phyloP scores from a whole-genome alignment of 2,797 vertebrate genomes.

The Eulemur coronatus region DNA sequence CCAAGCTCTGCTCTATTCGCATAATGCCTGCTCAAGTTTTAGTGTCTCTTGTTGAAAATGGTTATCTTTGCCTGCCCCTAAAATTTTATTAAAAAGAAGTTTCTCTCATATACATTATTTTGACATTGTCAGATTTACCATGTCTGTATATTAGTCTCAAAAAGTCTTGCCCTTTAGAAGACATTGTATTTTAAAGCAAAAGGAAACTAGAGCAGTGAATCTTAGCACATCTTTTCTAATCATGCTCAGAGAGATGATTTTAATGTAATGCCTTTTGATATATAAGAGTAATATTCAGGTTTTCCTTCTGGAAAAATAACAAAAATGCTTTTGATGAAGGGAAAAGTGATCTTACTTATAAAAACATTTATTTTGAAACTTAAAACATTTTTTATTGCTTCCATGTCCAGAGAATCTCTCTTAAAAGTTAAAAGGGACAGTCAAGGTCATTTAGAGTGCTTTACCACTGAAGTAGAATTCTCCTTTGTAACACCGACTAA shows the following conservation, averaged over 20 bases:
- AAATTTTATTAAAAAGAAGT: background rate
- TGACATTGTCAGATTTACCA: background rate
- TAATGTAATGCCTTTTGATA: background rate
- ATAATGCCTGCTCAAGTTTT: background rate
- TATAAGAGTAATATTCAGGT: background rate
- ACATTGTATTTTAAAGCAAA: constrained; percentile 9
- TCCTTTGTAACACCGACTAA: accelerated
- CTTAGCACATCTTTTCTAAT: background rate
- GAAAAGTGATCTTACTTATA: background rate
- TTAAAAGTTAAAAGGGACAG: background rate
- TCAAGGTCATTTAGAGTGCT: background rate
- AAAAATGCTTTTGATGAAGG: background rate
- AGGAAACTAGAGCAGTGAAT: background rate
- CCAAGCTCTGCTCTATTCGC: background rate
- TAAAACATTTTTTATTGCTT: background rate
- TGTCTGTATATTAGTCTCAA: background rate
- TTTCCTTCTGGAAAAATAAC: background rate
- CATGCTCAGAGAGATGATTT: background rate
- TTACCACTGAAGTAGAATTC: background rate
- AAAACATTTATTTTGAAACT: constrained; percentile 35
- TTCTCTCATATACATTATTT: background rate
- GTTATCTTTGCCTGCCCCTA: background rate
- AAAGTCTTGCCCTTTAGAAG: background rate
- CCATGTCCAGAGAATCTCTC: background rate
- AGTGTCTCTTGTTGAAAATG: background rate